Evolutionary conservation across 2,888 invertebrate species (phyloP), one percentile per base, ranked within the genome.

Genomic region (Tachystola acroxantha): DNA sequence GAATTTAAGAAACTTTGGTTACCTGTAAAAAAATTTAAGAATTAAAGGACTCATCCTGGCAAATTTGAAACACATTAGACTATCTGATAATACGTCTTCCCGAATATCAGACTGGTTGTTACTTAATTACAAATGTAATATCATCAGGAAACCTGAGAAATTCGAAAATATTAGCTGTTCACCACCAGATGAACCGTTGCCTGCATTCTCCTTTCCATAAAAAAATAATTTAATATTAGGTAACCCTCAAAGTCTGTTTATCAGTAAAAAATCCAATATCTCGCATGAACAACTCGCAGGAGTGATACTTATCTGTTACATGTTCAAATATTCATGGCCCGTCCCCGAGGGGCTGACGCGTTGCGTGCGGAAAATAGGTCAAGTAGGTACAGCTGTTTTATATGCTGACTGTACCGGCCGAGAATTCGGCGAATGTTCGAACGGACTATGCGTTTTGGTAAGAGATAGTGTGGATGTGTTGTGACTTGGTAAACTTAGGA

Each of bases 231-330:
- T 16, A 16, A 16, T 16, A 16, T 16, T 6, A 16, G 3, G 16
- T 16, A 16, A 16, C 16, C 6, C 16, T 16, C 1, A 10, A 3
- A 11, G 7, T 9, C 14, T 27, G 12, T 27, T 4, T 27, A 27
- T 27, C n/a, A n/a, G 27, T 35, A 36, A 37, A 36, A 37, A 50
- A 62, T 58, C 53, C 56, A 64, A 69, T 69, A 66, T 52, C 51
- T 55, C 46, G 55, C 46, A 42, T 42, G 57, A 55, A 50, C 50
- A 55, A 44, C 33, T 47, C 43, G 43, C 46, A 46, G 56, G 50
- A 49, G 54, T 47, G 51, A 53, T 53, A 55, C 42, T 29, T 25
- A 29, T 43, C 50, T 50, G 49, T 48, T 48, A 51, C 50, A 45
- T 50, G 49, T 48, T 60, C 50, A 55, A 56, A 63, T 57, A 58